Evolutionary conservation across 2,113 vertebrate species (phyloP), one percentile per base, ranked within the genome.

Genomic region (Thermophis baileyi): DNA sequence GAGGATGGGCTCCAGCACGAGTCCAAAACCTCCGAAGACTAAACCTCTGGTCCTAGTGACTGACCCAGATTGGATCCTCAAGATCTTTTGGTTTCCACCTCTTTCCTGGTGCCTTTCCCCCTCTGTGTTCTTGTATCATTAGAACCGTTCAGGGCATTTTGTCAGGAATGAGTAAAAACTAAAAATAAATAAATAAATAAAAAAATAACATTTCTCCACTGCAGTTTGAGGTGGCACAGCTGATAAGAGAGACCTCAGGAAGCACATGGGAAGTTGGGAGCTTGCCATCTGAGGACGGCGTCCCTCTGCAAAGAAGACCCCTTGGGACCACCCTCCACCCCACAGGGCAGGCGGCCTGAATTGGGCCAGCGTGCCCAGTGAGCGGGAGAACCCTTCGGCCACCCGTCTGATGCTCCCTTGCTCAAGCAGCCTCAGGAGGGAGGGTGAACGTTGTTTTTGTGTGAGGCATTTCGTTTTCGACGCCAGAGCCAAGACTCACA

Each of bases 401-500:
- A 49, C n/a, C 46, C 63, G 22, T 81, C 89, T 87, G 85, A 44
- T 3, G 50, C 57, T 91, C 5, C 3, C 57, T 81, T 40, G 49
- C 46, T 11, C 0, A 18, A 81, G 8, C 69, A 20, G 44, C 50
- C 50, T 35, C 1, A 2, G 87, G n/a, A 9, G 7, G 89, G 51
- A 88, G 20, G 47, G 53, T 8, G 3, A 27, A 1, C 20, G 14
- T 90, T 94, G 87, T 69, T 93, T 93, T 85, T 40, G 60, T 20
- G n/a, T 1, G 0, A 74, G 44, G 92, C 85, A 90, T 93, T 87
- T 74, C 47, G 1, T 30, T 88, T 90, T 90, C 85, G 20, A 90
- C 20, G 20, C 35, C 0, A 0, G 47, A 92, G 92, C 90, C 94
- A 94, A 92, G 74, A 87, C 74, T 93, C 90, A 60, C 92, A 93